phyloP scores from a whole-genome alignment of 2,797 vertebrate genomes.

The Chaenodraco wilsoni region DNA sequence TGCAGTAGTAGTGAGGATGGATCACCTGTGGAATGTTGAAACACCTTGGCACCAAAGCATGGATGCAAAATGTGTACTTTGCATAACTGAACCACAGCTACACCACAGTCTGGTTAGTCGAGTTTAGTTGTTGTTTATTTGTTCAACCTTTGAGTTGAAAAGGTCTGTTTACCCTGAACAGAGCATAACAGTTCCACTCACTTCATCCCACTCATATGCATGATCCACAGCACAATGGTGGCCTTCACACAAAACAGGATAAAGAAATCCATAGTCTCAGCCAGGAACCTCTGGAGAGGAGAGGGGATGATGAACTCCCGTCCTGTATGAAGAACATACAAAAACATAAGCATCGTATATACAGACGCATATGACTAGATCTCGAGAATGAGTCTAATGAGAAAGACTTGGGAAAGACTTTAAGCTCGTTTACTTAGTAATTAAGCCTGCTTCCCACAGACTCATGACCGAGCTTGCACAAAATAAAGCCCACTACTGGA shows the following conservation, averaged over 20 bases:
- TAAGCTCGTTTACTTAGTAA: conserved; percentile 46
- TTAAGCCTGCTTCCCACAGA: conserved; percentile 41
- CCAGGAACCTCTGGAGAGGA: conserved; percentile 92
- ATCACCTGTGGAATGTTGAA: neutral
- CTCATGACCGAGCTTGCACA: conserved; percentile 37
- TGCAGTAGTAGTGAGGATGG: neutral
- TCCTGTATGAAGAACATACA: conserved; percentile 77
- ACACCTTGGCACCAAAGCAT: neutral
- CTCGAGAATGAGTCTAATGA: neutral
- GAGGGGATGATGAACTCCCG: conserved; percentile 93
- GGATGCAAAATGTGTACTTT: neutral
- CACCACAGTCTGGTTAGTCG: neutral
- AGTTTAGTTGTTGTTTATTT: neutral
- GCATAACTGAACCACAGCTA: neutral
- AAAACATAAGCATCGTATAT: neutral
- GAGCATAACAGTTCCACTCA: conserved; percentile 64
- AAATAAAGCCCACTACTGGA: neutral
- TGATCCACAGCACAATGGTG: conserved; percentile 93
- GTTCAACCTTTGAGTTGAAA: neutral
- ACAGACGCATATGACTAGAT: neutral
- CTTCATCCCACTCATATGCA: conserved; percentile 97
- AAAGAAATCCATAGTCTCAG: conserved; percentile 96
- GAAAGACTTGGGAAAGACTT: conserved; percentile 7
- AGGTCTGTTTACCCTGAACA: neutral
- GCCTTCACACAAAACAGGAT: conserved; percentile 97